These are phyloP conservation scores for Lepas anatifera DNA, from an alignment of 2,888 invertebrate species.

Conservation along the genomic window DNA sequence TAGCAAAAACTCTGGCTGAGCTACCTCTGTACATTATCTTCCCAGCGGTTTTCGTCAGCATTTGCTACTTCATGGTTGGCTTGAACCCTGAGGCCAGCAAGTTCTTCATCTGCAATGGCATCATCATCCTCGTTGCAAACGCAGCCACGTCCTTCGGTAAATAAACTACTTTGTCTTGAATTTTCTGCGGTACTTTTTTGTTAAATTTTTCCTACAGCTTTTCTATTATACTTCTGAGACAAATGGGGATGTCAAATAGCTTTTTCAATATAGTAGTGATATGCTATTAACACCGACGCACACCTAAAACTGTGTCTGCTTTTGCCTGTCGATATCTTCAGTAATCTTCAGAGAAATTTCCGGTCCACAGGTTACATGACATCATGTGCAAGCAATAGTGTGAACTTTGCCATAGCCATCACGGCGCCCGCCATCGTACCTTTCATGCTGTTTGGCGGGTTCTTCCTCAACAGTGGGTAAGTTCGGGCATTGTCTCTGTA, in stretches of 20 bases:
- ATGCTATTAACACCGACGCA: too few relatives aligned
- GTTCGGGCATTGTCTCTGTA: conserved; percentile 18
- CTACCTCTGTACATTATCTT: conserved; percentile 72
- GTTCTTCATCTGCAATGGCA: conserved; percentile 45
- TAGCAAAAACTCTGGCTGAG: conserved; percentile 82
- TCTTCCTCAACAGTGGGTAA: conserved; percentile 38
- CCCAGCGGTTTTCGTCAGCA: conserved; percentile 65
- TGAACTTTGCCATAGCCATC: conserved; percentile 20
- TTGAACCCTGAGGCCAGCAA: conserved; percentile 52
- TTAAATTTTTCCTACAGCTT: too few relatives aligned
- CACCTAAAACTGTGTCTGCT: too few relatives aligned
- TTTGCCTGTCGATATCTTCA: too few relatives aligned
- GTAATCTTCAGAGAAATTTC: too few relatives aligned
- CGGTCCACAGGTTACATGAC: conserved; percentile 21
- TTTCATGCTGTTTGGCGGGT: conserved; percentile 33
- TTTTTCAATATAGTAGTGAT: too few relatives aligned
- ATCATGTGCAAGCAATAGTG: conserved; percentile 17
- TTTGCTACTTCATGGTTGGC: conserved; percentile 83
- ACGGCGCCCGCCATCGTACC: conserved; percentile 22
- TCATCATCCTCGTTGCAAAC: conserved; percentile 72
- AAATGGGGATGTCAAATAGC: too few relatives aligned
- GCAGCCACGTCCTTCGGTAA: conserved; percentile 78
- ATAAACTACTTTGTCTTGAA: too few relatives aligned
- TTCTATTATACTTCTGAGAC: too few relatives aligned
- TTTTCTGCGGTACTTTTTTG: too few relatives aligned